A percentile compares a stretch with the other conserved stretches of the same genome.
phyloP scores from a whole-genome alignment of 2,797 vertebrate species.

The Bradypodion ventrale region DNA sequence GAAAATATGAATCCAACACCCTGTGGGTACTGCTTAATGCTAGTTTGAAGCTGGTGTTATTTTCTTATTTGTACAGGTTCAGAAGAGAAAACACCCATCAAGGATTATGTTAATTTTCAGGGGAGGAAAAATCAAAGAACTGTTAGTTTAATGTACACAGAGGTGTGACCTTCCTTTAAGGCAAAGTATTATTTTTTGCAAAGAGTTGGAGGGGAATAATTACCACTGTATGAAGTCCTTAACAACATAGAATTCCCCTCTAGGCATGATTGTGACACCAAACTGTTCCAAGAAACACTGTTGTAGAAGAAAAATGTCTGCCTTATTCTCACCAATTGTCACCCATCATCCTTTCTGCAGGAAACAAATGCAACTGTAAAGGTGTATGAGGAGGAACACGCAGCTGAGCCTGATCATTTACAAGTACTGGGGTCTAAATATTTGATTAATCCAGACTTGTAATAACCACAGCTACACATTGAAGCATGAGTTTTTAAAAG shows the following conservation, averaged over 20 bases:
- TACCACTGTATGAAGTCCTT: too few species aligned
- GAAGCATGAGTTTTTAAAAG: not conserved
- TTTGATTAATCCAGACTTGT: not conserved
- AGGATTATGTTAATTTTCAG: not conserved
- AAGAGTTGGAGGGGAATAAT: too few species aligned
- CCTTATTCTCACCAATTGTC: not conserved
- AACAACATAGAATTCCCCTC: too few species aligned
- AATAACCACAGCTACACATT: rapidly evolving
- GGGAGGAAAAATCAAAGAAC: not conserved
- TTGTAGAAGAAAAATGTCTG: not conserved
- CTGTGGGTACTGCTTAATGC: not conserved
- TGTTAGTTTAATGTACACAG: not conserved
- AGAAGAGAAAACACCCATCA: too few species aligned
- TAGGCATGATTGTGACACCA: too few species aligned
- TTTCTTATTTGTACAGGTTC: too few species aligned
- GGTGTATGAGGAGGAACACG: not conserved
- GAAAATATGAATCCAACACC: not conserved
- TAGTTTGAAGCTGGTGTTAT: not conserved
- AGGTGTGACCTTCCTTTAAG: not conserved
- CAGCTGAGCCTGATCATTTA: not conserved
- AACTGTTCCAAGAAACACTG: not conserved
- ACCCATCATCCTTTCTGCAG: not conserved
- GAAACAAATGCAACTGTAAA: not conserved
- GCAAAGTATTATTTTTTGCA: not conserved
- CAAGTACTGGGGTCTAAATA: rapidly evolving